phyloP scores from a whole-genome alignment of 2,113 vertebrate genomes.

The Candoia aspera region DNA sequence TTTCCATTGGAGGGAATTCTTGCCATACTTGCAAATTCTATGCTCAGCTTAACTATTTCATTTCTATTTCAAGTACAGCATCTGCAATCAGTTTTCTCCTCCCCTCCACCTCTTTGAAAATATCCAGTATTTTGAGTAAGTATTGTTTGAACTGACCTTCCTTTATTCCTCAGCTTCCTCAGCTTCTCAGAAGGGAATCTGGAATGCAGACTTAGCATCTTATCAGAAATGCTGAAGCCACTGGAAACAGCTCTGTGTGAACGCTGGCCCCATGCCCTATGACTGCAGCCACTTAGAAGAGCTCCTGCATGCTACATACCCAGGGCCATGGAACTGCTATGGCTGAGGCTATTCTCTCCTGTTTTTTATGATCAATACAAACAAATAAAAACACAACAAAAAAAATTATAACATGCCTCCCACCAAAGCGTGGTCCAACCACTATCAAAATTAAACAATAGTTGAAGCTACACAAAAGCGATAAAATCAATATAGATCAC shows the following conservation, averaged over 20 bases:
- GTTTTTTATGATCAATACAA: background rate
- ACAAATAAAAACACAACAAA: background rate
- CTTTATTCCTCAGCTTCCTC: background rate
- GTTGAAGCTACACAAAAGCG: background rate
- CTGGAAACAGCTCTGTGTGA: background rate
- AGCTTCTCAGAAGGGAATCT: background rate
- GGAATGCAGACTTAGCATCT: background rate
- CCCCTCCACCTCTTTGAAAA: background rate
- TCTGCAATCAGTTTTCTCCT: background rate
- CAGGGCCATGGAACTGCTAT: background rate
- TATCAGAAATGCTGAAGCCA: background rate
- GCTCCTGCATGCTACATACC: background rate
- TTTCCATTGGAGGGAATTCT: background rate
- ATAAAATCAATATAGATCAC: background rate
- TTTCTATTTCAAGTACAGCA: background rate
- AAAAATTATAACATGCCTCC: background rate
- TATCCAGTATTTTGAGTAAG: background rate
- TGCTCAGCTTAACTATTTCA: background rate
- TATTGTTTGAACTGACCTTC: background rate
- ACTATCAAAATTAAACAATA: background rate
- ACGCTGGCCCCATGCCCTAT: background rate
- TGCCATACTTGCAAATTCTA: background rate
- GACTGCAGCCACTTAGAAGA: background rate
- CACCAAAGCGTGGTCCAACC: background rate
- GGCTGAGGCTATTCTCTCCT: background rate